Evolutionary conservation across 2,113 vertebrate species (phyloP).

Genomic region (Pelodiscus sinensis): DNA sequence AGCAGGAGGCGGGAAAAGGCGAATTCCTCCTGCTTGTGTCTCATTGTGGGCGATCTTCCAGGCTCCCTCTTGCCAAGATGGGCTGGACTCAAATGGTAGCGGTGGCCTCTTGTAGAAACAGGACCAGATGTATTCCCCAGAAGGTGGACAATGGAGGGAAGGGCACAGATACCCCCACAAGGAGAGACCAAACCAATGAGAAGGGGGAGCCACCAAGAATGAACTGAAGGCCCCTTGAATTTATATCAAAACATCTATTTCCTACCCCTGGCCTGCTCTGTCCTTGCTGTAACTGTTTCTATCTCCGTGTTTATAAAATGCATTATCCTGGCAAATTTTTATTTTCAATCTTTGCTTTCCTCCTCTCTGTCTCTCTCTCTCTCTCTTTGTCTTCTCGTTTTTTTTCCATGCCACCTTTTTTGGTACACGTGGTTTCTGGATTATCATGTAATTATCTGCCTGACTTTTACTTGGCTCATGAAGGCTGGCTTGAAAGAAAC

Average conservation of each 20-base stretch:
- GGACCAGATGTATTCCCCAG: conserved; percentile 60
- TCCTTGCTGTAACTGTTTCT: conserved; percentile 86
- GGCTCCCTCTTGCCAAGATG: conserved; percentile 72
- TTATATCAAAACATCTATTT: conserved; percentile 76
- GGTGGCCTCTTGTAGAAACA: conserved; percentile 74
- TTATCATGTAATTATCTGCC: conserved; percentile 70
- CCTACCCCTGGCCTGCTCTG: conserved; percentile 77
- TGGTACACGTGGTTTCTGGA: conserved; percentile 74
- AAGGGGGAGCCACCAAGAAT: conserved; percentile 68
- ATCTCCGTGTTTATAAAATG: conserved; percentile 87
- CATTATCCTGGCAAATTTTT: conserved; percentile 83
- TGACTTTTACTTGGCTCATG: conserved; percentile 58
- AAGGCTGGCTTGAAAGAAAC: conserved; percentile 74
- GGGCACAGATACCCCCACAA: conserved; percentile 54
- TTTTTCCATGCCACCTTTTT: conserved; percentile 24
- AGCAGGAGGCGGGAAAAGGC: conserved; percentile 55
- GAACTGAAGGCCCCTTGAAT: conserved; percentile 74
- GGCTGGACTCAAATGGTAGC: conserved; percentile 78
- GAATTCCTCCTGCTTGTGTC: conserved; percentile 58
- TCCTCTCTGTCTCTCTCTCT: background rate
- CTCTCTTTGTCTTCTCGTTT: background rate
- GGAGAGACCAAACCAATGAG: conserved; percentile 76
- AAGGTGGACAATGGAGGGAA: conserved; percentile 71
- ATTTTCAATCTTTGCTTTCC: conserved; percentile 79
- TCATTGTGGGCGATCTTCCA: conserved; percentile 41